Conservation (phyloP, 2,113 vertebrate species). For the Silurus asotus region DNA sequence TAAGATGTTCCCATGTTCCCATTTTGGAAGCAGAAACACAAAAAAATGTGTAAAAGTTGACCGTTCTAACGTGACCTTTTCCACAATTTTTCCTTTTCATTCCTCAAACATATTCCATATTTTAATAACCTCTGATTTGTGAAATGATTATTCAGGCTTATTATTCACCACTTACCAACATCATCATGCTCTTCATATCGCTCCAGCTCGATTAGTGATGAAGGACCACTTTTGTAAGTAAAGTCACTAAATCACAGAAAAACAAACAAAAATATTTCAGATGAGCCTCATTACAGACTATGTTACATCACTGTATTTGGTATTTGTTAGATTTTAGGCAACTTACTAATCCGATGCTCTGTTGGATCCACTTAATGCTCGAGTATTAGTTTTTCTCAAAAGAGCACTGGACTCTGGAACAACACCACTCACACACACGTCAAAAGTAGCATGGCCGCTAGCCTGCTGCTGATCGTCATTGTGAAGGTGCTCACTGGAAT, state of each 20-base stretch:
- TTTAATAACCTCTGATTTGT: neutral
- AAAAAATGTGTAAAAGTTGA: neutral
- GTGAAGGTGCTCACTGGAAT: conserved; percentile 47
- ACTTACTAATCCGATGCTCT: conserved; percentile 38
- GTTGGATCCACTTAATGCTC: conserved; percentile 30
- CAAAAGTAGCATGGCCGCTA: conserved; percentile 15
- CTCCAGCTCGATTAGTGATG: conserved; percentile 63
- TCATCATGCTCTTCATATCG: conserved; percentile 52
- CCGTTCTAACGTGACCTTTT: neutral
- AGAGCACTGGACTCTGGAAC: conserved; percentile 9
- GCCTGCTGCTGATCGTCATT: conserved; percentile 11
- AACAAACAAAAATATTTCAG: neutral
- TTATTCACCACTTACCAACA: conserved; percentile 15
- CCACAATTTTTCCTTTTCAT: neutral
- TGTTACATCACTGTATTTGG: neutral
- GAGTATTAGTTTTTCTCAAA: neutral
- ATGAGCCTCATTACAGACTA: neutral
- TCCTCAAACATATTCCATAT: too few relatives aligned
- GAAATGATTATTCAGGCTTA: neutral
- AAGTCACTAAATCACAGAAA: neutral
- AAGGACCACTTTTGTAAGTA: conserved; percentile 66
- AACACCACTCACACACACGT: conserved; percentile 16
- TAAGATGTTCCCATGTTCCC: neutral
- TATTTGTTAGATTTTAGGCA: neutral
- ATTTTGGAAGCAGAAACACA: neutral